Percentiles rank a stretch among this genome's conserved stretches.
Conservation (phyloP, 1,140 invertebrate species). For the Aradophagus sp. region DNA sequence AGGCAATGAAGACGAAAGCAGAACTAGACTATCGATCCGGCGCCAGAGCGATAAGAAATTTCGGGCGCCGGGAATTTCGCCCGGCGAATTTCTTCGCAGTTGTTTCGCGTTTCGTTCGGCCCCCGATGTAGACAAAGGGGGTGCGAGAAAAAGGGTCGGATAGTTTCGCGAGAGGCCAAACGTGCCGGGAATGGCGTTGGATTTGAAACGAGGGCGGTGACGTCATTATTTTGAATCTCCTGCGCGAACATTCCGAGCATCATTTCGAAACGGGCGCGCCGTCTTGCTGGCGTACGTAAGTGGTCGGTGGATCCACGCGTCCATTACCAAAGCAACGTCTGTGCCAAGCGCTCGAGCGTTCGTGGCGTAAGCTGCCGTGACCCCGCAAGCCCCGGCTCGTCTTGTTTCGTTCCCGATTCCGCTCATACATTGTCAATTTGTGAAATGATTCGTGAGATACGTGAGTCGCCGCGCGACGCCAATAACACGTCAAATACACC, state of each 20-base stretch:
- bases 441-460: conserved; percentile 51
- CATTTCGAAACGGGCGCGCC: conserved; percentile 48
- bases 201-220: conserved; percentile 54
- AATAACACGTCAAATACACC: conserved; percentile 17
- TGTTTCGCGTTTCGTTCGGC: conserved; percentile 42
- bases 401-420: conserved; percentile 43
- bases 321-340: conserved; percentile 16
- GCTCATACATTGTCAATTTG: conserved; percentile 45
- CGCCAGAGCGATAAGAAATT: conserved; percentile 42
- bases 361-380: not conserved
- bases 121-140: conserved; percentile 42
- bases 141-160: conserved; percentile 51
- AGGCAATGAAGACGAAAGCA: conserved; percentile 18
- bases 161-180: conserved; percentile 49
- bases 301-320: conserved; percentile 20
- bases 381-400: conserved; percentile 4
- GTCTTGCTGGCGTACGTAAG: conserved; percentile 45
- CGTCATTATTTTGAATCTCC: conserved; percentile 66
- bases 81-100: conserved; percentile 47
- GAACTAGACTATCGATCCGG: too few relatives aligned
- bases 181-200: conserved; percentile 58
- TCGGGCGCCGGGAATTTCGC: conserved; percentile 38
- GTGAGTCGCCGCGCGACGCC: conserved; percentile 20
- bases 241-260: conserved; percentile 40
- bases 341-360: conserved; percentile 7